These are phyloP conservation scores for Tamandua tetradactyla DNA, from an alignment of 2,797 vertebrate species.

Conservation along the genomic window DNA sequence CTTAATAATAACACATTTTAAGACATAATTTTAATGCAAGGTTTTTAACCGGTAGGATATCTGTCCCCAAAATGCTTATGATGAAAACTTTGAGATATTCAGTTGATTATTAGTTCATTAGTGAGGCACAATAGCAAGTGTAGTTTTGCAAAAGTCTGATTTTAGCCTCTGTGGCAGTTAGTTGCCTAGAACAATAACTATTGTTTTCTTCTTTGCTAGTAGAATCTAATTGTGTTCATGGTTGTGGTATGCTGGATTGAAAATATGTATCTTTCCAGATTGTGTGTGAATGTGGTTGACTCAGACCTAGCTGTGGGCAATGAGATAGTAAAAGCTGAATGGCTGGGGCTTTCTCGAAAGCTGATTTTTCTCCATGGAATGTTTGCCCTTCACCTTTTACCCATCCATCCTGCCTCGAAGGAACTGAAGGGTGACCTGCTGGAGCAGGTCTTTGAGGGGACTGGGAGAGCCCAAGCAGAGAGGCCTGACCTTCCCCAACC, in stretches of 20 bases:
- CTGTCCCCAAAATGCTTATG: not conserved
- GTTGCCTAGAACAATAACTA: not conserved
- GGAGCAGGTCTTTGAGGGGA: too few species aligned
- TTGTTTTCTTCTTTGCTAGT: not conserved
- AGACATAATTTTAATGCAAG: not conserved
- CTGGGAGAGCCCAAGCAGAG: too few species aligned
- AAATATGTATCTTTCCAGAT: not conserved
- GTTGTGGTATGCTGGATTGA: not conserved
- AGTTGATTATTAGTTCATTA: not conserved
- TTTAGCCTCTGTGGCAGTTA: not conserved
- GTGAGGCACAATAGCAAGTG: not conserved
- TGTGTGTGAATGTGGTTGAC: not conserved
- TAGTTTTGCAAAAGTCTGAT: not conserved
- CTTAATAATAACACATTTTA: too few species aligned
- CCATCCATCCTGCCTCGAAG: too few species aligned
- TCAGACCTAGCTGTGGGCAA: not conserved
- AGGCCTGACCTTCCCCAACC: too few species aligned
- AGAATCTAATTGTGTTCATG: not conserved
- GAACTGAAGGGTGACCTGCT: too few species aligned
- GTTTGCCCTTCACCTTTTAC: not conserved
- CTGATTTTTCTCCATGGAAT: not conserved
- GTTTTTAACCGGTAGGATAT: not conserved
- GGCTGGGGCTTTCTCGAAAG: not conserved
- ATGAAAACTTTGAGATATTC: not conserved
- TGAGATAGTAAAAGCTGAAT: not conserved